Percentiles rank a stretch among this genome's conserved stretches.
These are phyloP conservation scores for Altica lythri DNA, from an alignment of 2,888 invertebrate species.

Conservation along the genomic window DNA sequence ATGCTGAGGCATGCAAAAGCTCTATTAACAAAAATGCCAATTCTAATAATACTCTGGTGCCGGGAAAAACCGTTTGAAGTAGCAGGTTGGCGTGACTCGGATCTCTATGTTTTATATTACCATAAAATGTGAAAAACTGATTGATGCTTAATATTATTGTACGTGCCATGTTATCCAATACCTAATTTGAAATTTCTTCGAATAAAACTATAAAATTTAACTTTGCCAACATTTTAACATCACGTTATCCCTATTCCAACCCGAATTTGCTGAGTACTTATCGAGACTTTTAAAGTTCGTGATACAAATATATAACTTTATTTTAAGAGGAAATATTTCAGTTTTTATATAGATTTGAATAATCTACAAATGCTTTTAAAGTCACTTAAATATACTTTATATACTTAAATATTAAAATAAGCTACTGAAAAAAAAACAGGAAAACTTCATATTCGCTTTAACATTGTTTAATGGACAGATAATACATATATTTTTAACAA, in stretches of 20 bases:
- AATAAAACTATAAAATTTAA: slow-evolving; percentile 15
- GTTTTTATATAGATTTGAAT: not conserved
- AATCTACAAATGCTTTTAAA: too few species aligned
- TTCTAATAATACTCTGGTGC: slow-evolving; percentile 31
- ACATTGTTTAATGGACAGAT: too few species aligned
- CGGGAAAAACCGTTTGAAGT: slow-evolving; percentile 30
- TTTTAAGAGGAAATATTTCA: not conserved
- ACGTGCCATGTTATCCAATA: slow-evolving; percentile 17
- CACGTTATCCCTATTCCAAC: slow-evolving; percentile 9
- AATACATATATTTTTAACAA: too few species aligned
- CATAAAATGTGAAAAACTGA: slow-evolving; percentile 24
- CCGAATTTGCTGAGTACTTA: slow-evolving; percentile 10
- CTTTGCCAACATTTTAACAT: slow-evolving; percentile 11
- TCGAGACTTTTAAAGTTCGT: slow-evolving; percentile 5
- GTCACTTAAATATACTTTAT: too few species aligned
- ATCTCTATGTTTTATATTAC: slow-evolving; percentile 23
- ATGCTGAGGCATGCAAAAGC: slow-evolving; percentile 27
- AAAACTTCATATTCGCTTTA: too few species aligned
- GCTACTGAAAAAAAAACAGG: too few species aligned
- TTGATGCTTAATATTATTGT: slow-evolving; percentile 25
- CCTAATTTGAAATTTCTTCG: slow-evolving; percentile 15
- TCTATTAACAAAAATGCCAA: slow-evolving; percentile 33
- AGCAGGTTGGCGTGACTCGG: slow-evolving; percentile 25
- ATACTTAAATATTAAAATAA: too few species aligned
- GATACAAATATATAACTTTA: slow-evolving; percentile 8